Evolutionary conservation across 1,140 invertebrate species (phyloP).

Genomic region (Dendrolimus punctatus): DNA sequence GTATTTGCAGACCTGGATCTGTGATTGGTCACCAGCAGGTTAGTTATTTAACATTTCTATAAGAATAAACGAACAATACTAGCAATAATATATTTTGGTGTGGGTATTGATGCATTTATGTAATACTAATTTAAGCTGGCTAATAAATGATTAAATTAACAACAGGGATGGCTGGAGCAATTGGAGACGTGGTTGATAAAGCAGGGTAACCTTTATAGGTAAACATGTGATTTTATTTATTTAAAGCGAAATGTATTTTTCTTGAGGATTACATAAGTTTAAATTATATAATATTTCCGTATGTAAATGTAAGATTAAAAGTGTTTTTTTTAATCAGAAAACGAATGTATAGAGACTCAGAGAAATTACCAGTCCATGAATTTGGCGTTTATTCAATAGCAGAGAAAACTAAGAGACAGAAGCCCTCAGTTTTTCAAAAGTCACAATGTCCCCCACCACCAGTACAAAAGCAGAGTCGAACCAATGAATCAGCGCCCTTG

Average conservation of each 20-base stretch:
- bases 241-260: not conserved
- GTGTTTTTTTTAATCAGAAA: slow-evolving; percentile 34
- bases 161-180: slow-evolving; percentile 53
- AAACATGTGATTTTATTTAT: slow-evolving; percentile 24
- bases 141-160: too few species aligned
- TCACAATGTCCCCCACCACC: slow-evolving; percentile 37
- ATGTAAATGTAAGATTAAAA: too few species aligned
- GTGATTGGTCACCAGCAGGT: slow-evolving; percentile 97
- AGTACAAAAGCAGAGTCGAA: slow-evolving; percentile 23
- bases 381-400: slow-evolving; percentile 56
- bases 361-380: slow-evolving; percentile 44
- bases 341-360: slow-evolving; percentile 36
- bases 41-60: slow-evolving; percentile 5
- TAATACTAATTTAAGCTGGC: too few species aligned
- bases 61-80: too few species aligned
- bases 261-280: not conserved
- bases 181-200: slow-evolving; percentile 57
- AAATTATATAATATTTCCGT: too few species aligned
- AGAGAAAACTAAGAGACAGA: slow-evolving; percentile 32
- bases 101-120: too few species aligned
- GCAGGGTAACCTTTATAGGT: slow-evolving; percentile 61
- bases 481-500: slow-evolving; percentile 20
- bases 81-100: too few species aligned
- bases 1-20: slow-evolving; percentile 97
- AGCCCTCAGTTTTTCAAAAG: slow-evolving; percentile 30